These are phyloP conservation scores for Tetranychus urticae DNA, from an alignment of 1,140 invertebrate genomes.

Conservation along the genomic window DNA sequence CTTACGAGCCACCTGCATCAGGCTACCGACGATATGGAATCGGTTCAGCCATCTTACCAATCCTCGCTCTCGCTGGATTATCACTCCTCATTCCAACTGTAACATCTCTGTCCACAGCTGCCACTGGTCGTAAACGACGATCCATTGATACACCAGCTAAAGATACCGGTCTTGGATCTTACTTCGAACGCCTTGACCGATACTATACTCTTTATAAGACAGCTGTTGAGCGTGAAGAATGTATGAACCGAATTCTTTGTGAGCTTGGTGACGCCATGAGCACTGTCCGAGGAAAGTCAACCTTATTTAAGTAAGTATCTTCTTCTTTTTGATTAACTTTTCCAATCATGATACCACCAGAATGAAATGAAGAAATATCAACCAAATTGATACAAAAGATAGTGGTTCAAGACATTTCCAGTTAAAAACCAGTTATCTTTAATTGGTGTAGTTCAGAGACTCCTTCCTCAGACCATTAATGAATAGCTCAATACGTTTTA, in stretches of 20 bases:
- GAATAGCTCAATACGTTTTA: too few species aligned
- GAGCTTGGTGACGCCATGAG: conserved; percentile 16
- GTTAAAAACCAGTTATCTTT: too few species aligned
- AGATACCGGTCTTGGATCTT: conserved; percentile 9
- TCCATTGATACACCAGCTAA: conserved; percentile 5
- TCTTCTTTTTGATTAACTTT: neutral
- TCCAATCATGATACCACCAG: too few species aligned
- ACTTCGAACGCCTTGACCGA: conserved; percentile 13
- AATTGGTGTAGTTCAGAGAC: too few species aligned
- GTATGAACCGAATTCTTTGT: conserved; percentile 17
- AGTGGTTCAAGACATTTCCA: neutral
- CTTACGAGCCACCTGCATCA: conserved; percentile 5
- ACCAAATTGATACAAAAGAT: neutral
- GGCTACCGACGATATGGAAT: conserved; percentile 13
- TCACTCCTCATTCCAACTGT: conserved; percentile 15
- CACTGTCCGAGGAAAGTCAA: conserved; percentile 15
- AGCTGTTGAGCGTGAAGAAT: conserved; percentile 17
- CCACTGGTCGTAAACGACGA: conserved; percentile 6
- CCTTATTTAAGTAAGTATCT: conserved; percentile 15
- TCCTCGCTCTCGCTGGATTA: conserved; percentile 15
- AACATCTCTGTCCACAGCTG: conserved; percentile 9
- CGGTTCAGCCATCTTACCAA: conserved; percentile 15
- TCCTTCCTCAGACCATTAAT: too few species aligned
- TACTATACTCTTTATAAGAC: conserved; percentile 15
- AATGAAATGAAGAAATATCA: neutral